Base-by-base conservation (phyloP, 92 coral and sea anemone species). In the Epizoanthus ramosus region DNA sequence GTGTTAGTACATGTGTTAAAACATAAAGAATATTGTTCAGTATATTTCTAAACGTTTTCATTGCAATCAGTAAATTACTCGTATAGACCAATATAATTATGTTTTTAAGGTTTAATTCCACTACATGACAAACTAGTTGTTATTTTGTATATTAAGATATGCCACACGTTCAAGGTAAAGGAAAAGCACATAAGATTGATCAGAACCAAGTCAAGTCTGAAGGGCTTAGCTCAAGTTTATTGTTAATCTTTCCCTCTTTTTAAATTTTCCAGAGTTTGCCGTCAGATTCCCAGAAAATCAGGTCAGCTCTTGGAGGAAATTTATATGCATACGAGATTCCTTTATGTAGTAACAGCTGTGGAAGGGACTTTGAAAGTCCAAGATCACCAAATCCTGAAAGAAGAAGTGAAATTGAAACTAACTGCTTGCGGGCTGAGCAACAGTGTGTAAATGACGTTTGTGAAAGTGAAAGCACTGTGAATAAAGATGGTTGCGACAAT, bases 301-400 rank as follows among this genome's bases (percentile, higher is more conserved):
- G 99, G 12, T 84, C 99, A 15, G 92, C 97, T 37, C 84, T 94
- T 31, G 98, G 94, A 43, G 99, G 99, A 6, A 75, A 80, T 57
- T 88, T 96, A 68, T 96, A 94, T 79, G 99, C 98, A 4, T 96
- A 94, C 68, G 98, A 96, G 75, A 87, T 94, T 80, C 99, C 99
- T n/a, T 86, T 80, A 25, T 87, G 86, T 24, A 61, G 83, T 65
- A 72, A 85, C 13, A 39, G 66, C 57, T 70, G 90, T 58, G 92
- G 69, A 79, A 61, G 28, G 60, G 82, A 43, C 65, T 35, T 60
- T 3, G 89, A 88, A 57, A 85, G 68, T 74, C 69, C 57, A 79
- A 37, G 9, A 6, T 52, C 85, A 18, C 69, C 74, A 19, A 71
- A 59, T 35, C 80, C 91, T 58, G 87, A 74, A 63, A 61, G 84